phyloP scores from a whole-genome alignment of 2,888 invertebrate species.

The Nemapogon koenigi region DNA sequence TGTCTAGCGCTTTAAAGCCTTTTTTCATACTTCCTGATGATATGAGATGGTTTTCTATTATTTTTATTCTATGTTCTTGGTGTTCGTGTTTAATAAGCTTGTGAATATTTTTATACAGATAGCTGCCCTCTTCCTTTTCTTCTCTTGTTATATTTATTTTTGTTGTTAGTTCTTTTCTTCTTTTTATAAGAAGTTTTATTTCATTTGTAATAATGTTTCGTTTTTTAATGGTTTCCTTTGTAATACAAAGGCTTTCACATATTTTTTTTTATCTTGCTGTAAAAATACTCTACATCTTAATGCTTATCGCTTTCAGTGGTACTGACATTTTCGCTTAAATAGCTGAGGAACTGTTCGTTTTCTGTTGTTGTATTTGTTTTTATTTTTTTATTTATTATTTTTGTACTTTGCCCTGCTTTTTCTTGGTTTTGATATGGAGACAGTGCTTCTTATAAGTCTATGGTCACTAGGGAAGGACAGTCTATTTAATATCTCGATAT shows the following conservation, averaged over 20 bases:
- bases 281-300: slow-evolving; percentile 1
- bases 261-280: neutral
- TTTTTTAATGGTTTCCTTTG: neutral
- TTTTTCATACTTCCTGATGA: too few species aligned
- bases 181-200: slow-evolving; percentile 1
- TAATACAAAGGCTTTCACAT: neutral
- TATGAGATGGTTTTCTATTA: too few species aligned
- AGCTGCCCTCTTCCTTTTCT: slow-evolving; percentile 10
- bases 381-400: neutral
- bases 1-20: too few species aligned
- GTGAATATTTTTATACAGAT: slow-evolving; percentile 11
- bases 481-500: slow-evolving; percentile 12
- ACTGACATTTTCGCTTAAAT: neutral
- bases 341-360: neutral
- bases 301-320: neutral
- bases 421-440: neutral
- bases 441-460: slow-evolving; percentile 11
- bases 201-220: neutral
- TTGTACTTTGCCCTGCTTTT: neutral
- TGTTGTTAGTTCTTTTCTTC: slow-evolving; percentile 10
- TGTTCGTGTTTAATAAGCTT: slow-evolving; percentile 10
- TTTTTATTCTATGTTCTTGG: too few species aligned
- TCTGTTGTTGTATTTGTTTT: neutral
- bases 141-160: slow-evolving; percentile 11
- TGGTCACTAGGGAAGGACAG: slow-evolving; percentile 13